These are phyloP conservation scores for Trididemnum miniatum DNA, from an alignment of 23 tunicate species.

Conservation along the genomic window DNA sequence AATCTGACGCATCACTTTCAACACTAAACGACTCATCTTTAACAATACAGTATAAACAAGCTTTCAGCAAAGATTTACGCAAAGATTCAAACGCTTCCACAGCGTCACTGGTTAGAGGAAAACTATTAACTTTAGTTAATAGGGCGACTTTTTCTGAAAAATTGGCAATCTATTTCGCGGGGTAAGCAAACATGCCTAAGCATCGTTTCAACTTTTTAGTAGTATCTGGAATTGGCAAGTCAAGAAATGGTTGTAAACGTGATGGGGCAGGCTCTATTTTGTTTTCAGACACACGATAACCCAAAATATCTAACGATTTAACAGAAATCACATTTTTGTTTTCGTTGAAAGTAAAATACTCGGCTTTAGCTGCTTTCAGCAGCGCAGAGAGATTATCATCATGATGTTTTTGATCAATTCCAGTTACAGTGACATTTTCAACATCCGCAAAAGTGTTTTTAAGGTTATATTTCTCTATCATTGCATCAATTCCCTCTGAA, in stretches of 20 bases:
- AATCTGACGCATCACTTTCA: background rate
- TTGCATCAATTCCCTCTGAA: conserved; percentile 8
- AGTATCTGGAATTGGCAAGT: conserved; percentile 27
- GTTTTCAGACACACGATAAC: conserved; percentile 3
- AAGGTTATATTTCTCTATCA: conserved; percentile 1
- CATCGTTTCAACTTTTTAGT: conserved; percentile 3
- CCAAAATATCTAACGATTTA: background rate
- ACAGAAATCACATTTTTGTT: background rate
- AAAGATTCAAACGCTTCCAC: background rate
- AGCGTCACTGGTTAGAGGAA: conserved; percentile 12
- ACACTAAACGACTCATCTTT: background rate
- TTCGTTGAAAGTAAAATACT: conserved; percentile 7
- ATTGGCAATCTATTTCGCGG: conserved; percentile 27
- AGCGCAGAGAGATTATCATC: conserved; percentile 14
- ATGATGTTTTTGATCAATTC: conserved; percentile 8
- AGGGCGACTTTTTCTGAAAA: conserved; percentile 14
- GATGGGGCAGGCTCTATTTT: conserved; percentile 21
- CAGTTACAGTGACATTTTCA: conserved; percentile 24
- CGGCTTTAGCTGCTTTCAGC: background rate
- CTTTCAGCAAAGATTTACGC: background rate
- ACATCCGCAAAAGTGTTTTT: background rate
- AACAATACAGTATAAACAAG: conserved; percentile 3
- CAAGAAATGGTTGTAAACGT: conserved; percentile 15
- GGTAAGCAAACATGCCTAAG: conserved; percentile 40
- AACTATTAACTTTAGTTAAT: background rate